phyloP scores from a whole-genome alignment of 2,113 vertebrate genomes.

The Mus pahari region DNA sequence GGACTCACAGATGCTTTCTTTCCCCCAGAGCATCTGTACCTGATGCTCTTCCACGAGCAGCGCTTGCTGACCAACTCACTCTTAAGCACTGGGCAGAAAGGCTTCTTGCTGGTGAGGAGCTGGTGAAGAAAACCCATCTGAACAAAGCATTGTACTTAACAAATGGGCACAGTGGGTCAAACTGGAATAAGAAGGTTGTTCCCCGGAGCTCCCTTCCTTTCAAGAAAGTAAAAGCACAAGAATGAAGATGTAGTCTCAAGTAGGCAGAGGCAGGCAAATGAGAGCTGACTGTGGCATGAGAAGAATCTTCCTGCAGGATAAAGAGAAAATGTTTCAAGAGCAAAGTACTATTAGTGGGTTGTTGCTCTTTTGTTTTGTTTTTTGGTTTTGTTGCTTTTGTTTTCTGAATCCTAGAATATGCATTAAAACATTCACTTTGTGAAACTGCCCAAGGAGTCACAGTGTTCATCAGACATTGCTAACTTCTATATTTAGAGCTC shows the following conservation, averaged over 20 bases:
- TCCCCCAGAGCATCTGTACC: not conserved
- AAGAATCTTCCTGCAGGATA: not conserved
- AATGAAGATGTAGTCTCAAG: conserved; percentile 30
- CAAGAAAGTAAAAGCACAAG: conserved; percentile 11
- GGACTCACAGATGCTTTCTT: not conserved
- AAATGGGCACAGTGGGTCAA: not conserved
- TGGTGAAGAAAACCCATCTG: not conserved
- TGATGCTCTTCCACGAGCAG: not conserved
- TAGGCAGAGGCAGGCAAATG: not conserved
- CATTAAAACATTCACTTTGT: not conserved
- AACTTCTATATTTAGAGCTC: not conserved
- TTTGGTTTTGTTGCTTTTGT: no score
- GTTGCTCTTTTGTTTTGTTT: no score
- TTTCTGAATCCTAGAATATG: not conserved
- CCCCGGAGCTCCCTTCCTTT: conserved; percentile 11
- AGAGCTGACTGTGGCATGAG: not conserved
- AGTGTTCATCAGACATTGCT: not conserved
- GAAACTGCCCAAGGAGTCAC: not conserved
- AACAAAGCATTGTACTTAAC: not conserved
- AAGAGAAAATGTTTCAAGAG: conserved; percentile 26
- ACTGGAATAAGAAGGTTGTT: not conserved
- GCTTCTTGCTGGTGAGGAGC: not conserved
- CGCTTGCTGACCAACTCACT: not conserved
- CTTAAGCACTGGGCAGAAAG: not conserved
- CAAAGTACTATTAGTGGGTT: not conserved